These are phyloP conservation scores for Calypte anna DNA, from an alignment of 2,113 vertebrate genomes.

Conservation along the genomic window DNA sequence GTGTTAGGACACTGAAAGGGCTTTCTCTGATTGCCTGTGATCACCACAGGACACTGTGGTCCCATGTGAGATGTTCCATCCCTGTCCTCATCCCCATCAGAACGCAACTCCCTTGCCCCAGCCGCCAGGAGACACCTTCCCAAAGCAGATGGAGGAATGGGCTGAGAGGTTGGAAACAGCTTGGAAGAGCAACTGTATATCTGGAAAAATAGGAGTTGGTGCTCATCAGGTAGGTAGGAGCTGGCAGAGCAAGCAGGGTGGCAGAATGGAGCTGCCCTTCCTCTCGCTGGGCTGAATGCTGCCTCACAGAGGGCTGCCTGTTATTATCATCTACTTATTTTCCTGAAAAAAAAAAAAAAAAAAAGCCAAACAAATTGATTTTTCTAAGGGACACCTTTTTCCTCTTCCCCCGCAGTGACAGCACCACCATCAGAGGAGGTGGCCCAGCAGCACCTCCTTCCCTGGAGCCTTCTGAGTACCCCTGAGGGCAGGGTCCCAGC, in stretches of 20 bases:
- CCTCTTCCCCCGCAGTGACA: background rate
- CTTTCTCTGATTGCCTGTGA: accelerated
- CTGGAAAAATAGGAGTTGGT: background rate
- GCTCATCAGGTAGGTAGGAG: background rate
- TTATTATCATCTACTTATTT: background rate
- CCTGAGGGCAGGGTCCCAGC: background rate
- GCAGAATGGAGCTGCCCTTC: background rate
- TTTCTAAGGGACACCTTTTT: background rate
- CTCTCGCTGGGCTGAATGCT: background rate
- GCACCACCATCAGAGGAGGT: background rate
- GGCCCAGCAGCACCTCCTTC: background rate
- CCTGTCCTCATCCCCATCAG: accelerated
- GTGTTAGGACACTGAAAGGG: accelerated
- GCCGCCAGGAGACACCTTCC: background rate
- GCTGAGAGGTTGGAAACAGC: background rate
- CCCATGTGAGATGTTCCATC: background rate
- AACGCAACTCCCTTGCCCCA: background rate
- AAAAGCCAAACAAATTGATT: background rate
- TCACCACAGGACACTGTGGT: background rate
- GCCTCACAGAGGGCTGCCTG: background rate
- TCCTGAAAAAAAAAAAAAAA: background rate
- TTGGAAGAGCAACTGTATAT: background rate
- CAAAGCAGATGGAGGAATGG: background rate
- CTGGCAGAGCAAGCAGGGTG: accelerated
- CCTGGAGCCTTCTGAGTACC: background rate